Base-by-base conservation (phyloP, 2,888 invertebrate species). In the Acronicta leporina region DNA sequence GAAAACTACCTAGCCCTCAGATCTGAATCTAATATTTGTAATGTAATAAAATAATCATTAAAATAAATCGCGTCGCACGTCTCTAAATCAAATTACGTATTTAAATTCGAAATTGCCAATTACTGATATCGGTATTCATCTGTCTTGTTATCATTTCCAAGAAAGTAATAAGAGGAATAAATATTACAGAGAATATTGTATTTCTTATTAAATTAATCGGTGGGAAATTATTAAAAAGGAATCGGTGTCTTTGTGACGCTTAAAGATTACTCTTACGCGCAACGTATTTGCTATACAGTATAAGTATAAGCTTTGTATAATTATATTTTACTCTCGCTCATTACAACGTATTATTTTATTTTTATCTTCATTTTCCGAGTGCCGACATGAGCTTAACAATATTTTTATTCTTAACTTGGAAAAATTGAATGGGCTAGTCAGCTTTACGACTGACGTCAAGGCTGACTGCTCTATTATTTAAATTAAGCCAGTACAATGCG, bases 101-200 rank as follows among this genome's bases (percentile, higher is more conserved):
- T 50, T 20, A 9, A 66, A 55, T 66, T 66, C 42, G 40, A 64
- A 64, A 65, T 56, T 40, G 9, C 42, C 45, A 55, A 66, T 66
- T 56, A 50, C 15, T 51, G 42, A 58, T 42, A 44, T 46, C 51
- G 41, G 16, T 41, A 58, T 58, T 57, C 27, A 49, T 55, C 16
- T 40, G 48, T 51, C 45, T 72, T 47, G 45, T 54, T 54, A 55
- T 40, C 67, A 67, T 55, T 40, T 67, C 15, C 45, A 54, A 40
- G 46, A 35, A 40, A 16, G 27, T 72, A 67, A 73, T 35, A 51
- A 47, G 51, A 44, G 30, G 20, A 44, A 59, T 20, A 20, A 20
- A n/a, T n/a, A 54, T 52, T 14, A 10, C 67, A 49, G 33, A 56
- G 10, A 48, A 66, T 59, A 60, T 68, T 60, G 51, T 49, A 16